Conservation (phyloP, 2,113 vertebrate genomes). For the Chaetodon auriga region DNA sequence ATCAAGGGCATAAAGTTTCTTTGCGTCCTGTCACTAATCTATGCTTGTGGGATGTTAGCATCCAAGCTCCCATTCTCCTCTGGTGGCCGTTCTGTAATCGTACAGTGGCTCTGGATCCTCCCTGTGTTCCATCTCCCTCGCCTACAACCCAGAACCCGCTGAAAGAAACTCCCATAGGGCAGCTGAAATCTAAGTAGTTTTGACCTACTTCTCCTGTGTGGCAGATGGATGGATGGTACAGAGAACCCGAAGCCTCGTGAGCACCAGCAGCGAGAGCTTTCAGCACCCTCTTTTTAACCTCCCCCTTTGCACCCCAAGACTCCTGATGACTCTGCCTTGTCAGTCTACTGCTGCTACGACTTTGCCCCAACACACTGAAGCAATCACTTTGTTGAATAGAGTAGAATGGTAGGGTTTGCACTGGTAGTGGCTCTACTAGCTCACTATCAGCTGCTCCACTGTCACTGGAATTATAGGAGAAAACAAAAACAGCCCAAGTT, state of each 20-base stretch:
- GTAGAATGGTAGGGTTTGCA: not conserved
- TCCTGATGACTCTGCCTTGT: constrained; percentile 15
- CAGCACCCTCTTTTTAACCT: constrained; percentile 29
- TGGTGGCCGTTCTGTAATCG: constrained; percentile 36
- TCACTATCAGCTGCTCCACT: not conserved
- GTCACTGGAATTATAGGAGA: too few species aligned
- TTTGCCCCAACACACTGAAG: not conserved
- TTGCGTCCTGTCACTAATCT: not conserved
- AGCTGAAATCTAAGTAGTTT: constrained; percentile 72
- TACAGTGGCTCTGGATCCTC: constrained; percentile 21
- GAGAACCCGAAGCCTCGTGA: constrained; percentile 41
- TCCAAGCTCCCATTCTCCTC: not conserved
- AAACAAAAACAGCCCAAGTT: not conserved
- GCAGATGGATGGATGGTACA: constrained; percentile 52
- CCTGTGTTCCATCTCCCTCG: constrained; percentile 34
- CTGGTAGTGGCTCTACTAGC: not conserved
- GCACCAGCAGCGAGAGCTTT: constrained; percentile 42
- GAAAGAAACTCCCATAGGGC: constrained; percentile 59
- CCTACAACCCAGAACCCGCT: constrained; percentile 45
- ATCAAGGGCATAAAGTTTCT: not conserved
- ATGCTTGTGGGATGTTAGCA: not conserved
- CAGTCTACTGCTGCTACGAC: not conserved
- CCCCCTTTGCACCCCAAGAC: constrained; percentile 5
- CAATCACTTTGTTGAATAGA: too few species aligned
- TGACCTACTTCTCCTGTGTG: constrained; percentile 72